Percentiles rank a stretch among this genome's conserved stretches.
These are phyloP conservation scores for Drosophila bipectinata DNA, from an alignment of 1,140 invertebrate species.

Conservation along the genomic window DNA sequence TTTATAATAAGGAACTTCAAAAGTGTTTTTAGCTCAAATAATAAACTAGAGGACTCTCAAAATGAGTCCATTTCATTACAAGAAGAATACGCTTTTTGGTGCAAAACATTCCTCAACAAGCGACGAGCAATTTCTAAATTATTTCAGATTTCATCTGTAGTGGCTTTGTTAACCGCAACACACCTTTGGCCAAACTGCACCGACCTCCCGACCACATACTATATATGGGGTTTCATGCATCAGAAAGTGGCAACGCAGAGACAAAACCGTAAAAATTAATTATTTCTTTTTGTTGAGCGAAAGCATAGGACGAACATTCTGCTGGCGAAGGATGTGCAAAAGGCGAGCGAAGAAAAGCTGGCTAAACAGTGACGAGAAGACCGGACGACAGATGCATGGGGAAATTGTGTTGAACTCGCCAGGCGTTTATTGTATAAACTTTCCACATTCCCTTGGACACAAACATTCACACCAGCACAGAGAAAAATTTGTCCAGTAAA, in stretches of 20 bases:
- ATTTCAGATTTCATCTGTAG: conserved; percentile 61
- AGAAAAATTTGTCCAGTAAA: not conserved
- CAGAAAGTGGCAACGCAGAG: conserved; percentile 36
- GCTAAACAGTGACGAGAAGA: conserved; percentile 41
- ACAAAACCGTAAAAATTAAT: conserved; percentile 72
- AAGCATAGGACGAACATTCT: conserved; percentile 35
- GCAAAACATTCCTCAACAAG: conserved; percentile 11
- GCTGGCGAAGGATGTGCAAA: conserved; percentile 24
- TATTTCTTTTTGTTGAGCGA: conserved; percentile 52
- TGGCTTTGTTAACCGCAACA: conserved; percentile 8
- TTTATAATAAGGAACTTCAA: not conserved
- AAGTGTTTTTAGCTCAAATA: not conserved
- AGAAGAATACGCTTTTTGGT: not conserved
- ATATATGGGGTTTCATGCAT: not conserved
- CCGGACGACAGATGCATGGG: conserved; percentile 59
- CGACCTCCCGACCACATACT: not conserved
- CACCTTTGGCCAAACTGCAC: not conserved
- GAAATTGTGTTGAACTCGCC: conserved; percentile 58
- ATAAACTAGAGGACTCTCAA: no score
- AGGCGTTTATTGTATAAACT: conserved; percentile 69
- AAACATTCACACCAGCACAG: not conserved
- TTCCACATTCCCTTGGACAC: conserved; percentile 29
- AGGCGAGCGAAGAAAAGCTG: conserved; percentile 20
- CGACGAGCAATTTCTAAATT: conserved; percentile 54
- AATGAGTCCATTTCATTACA: not conserved